Conservation (phyloP, 2,113 vertebrate species). For the Psettodes erumei region DNA sequence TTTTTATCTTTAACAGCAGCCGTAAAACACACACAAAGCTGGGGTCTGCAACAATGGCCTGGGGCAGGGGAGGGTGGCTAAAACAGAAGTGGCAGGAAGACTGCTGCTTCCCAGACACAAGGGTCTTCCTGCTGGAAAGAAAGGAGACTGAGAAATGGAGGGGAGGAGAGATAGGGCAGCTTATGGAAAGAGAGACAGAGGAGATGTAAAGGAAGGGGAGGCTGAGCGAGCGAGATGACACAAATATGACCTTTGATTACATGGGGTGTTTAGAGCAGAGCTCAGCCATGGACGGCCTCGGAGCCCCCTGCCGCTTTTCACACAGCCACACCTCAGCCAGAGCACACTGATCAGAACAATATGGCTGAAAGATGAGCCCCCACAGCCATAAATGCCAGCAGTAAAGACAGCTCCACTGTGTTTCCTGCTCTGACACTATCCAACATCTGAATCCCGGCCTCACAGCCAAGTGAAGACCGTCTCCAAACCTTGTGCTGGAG, state of each 20-base stretch:
- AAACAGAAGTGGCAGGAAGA: conserved; percentile 81
- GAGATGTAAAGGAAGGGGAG: conserved; percentile 67
- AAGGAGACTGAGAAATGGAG: conserved; percentile 57
- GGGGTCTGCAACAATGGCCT: conserved; percentile 79
- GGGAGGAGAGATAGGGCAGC: conserved; percentile 55
- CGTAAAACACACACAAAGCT: conserved; percentile 82
- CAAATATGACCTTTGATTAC: conserved; percentile 79
- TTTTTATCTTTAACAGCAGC: conserved; percentile 85
- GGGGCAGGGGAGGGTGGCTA: conserved; percentile 69
- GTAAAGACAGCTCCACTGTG: conserved; percentile 73
- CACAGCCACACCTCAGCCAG: conserved; percentile 75
- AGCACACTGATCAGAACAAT: conserved; percentile 77
- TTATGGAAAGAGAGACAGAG: conserved; percentile 46
- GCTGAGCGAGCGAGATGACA: conserved; percentile 61
- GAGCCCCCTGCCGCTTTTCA: conserved; percentile 63
- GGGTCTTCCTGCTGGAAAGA: conserved; percentile 77
- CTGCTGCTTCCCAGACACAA: conserved; percentile 78
- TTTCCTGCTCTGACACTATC: conserved; percentile 72
- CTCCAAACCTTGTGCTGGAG: conserved; percentile 47
- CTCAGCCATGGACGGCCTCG: conserved; percentile 54
- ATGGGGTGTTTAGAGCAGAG: conserved; percentile 66
- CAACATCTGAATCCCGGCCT: conserved; percentile 69
- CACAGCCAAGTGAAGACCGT: conserved; percentile 62
- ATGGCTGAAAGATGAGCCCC: conserved; percentile 79
- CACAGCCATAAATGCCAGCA: conserved; percentile 72